Conservation (phyloP, 35 echinoderm and acorn worm species). For the Apostichopus japonicus region DNA sequence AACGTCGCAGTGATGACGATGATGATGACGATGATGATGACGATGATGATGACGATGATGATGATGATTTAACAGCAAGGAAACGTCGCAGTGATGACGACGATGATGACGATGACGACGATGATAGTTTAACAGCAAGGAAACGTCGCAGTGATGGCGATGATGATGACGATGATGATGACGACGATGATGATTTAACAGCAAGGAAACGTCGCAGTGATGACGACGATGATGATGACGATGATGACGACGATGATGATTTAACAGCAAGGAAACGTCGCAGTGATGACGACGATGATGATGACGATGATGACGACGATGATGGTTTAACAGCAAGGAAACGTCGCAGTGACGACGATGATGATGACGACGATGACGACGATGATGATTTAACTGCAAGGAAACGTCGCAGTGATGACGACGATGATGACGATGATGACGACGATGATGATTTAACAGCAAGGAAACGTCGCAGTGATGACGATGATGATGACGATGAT, state of each 20-base stretch:
- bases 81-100: neutral
- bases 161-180: no score
- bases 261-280: neutral
- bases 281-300: neutral
- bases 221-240: slow-evolving; percentile 8
- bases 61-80: neutral
- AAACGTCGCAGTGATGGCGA: no score
- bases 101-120: slow-evolving; percentile 4
- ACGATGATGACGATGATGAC: no score
- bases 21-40: neutral
- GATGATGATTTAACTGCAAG: no score
- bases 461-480: no score
- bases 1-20: neutral
- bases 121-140: neutral
- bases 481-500: no score
- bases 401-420: no score
- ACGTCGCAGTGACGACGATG: no score
- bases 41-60: neutral
- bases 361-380: no score
- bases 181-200: no score
- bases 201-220: no score
- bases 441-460: no score
- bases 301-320: slow-evolving; percentile 27
- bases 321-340: neutral
- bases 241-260: neutral